Evolutionary conservation across 2,113 vertebrate genomes (phyloP), one percentile per base, ranked within the genome.

Genomic region (Pseudorasbora parva): DNA sequence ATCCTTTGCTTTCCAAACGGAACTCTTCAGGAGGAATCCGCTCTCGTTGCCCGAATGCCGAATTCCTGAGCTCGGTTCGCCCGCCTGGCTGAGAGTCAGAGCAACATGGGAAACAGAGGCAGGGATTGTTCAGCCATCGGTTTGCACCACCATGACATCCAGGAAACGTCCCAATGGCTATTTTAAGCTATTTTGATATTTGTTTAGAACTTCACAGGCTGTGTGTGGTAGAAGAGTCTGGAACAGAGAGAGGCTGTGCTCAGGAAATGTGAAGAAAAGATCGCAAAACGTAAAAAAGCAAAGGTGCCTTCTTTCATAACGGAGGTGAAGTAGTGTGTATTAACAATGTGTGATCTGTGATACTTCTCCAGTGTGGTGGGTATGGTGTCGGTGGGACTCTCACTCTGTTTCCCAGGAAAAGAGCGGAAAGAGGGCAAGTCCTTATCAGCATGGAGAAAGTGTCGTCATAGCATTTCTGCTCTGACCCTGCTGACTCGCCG

Each of bases 401-500:
- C 47, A 49, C 85, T 83, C 62, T 83, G 81, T 87, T 91, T 91
- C 89, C 88, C 89, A 88, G 84, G 87, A 89, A 75, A 69, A 56
- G 77, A 87, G 88, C 88, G 84, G 79, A 88, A 90, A 82, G 86
- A 87, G 91, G 91, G 88, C 89, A 91, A 88, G 73, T 84, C 71
- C 84, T 91, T 93, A 93, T 92, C 92, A 81, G 87, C 77, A 88
- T 88, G 89, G 88, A 93, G 92, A 93, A 92, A 93, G 91, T 93
- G 92, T 93, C 87, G 88, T 93, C 93, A 94, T 91, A 87, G 90
- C 89, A 88, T 89, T 93, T 93, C 89, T 92, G 81, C 88, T 84
- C 84, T 91, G 91, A 93, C 92, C 90, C 91, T 94, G 94, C 93
- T 94, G 94, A 95, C 93, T 93, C 62, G 89, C 87, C 88, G 86